Base-by-base conservation (phyloP, 2,797 vertebrate species). In the Ptychobarbus kaznakovi region DNA sequence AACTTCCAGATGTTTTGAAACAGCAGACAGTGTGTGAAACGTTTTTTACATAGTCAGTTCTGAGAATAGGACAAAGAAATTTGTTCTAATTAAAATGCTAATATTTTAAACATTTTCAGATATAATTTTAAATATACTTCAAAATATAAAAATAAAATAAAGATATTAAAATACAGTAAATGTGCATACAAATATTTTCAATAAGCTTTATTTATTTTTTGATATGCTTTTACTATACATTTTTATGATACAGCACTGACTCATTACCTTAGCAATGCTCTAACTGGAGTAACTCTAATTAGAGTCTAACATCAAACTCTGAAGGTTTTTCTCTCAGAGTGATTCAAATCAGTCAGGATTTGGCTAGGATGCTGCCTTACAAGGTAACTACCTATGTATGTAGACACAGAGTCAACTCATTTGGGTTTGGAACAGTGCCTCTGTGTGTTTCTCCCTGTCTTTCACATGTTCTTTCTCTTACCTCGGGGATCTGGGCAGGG, bases 401-500 rank as follows among this genome's bases (percentile, higher is more conserved):
- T 32, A 65, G 61, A 65, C 25, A 65, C 6, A 65, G 6, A 32
- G 13, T 2, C 61, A 63, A 12, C 58, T 25, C 11, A 63, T 63
- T 3, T 65, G 25, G 61, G 13, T 65, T 65, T 32, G 61, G 12
- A 65, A 65, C 12, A 65, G 25, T 32, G 13, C 28, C 1, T 63
- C 58, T 13, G n/a, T 63, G n/a, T 56, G 22, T 76, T n/a, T 25
- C 61, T 76, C 20, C 11, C 80, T 11, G 40, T n/a, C 77, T 84
- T 65, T 9, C 70, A 35, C 46, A 20, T 10, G 58, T 69, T 46
- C 11, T 25, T 74, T 70, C 11, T 87, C 93, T 92, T 91, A 97
- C 97, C 94, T 0, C 90, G 94, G 35, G 96, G 96, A 86, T 97
- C 94, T 51, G 77, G 90, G 88, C 96, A 97, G 6, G 92, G 82